Evolutionary conservation across 1,140 invertebrate species (phyloP).

Genomic region (Drosophila orosa): DNA sequence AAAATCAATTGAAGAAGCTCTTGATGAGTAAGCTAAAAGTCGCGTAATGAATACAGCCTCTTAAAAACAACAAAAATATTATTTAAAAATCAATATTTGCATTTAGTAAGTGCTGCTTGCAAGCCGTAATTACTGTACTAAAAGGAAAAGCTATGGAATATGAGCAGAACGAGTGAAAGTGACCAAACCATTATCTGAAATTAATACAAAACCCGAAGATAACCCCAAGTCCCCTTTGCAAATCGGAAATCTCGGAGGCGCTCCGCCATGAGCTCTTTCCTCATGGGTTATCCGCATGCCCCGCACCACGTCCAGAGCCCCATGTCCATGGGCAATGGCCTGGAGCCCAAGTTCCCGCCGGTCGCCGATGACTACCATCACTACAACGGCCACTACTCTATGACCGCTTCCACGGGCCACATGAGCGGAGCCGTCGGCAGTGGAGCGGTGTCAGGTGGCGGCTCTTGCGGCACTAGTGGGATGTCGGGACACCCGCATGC

Average conservation of each 20-base stretch:
- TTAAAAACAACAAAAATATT: neutral
- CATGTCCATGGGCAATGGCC: slow-evolving; percentile 80
- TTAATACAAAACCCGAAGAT: neutral
- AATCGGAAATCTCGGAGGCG: slow-evolving; percentile 10
- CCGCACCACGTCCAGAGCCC: slow-evolving; percentile 85
- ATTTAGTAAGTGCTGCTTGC: neutral
- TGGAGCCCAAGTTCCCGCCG: slow-evolving; percentile 83
- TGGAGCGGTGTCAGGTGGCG: slow-evolving; percentile 32
- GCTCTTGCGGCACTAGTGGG: slow-evolving; percentile 29
- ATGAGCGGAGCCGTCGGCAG: slow-evolving; percentile 58
- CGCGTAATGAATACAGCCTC: neutral
- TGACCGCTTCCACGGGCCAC: slow-evolving; percentile 81
- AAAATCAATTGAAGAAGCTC: neutral
- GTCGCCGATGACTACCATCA: slow-evolving; percentile 83
- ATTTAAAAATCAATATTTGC: neutral
- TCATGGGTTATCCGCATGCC: slow-evolving; percentile 84
- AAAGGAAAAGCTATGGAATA: slow-evolving; percentile 39
- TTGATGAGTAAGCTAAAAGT: neutral
- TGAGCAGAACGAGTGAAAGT: slow-evolving; percentile 50
- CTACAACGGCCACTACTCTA: slow-evolving; percentile 82
- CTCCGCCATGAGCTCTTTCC: slow-evolving; percentile 81
- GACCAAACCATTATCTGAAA: slow-evolving; percentile 5
- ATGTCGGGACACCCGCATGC: slow-evolving; percentile 80
- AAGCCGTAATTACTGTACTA: slow-evolving; percentile 6
- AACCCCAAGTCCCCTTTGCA: neutral